A percentile compares a stretch with the other conserved stretches of the same genome.
Conservation (phyloP, 2,888 invertebrate species). For the Mystacides longicornis region DNA sequence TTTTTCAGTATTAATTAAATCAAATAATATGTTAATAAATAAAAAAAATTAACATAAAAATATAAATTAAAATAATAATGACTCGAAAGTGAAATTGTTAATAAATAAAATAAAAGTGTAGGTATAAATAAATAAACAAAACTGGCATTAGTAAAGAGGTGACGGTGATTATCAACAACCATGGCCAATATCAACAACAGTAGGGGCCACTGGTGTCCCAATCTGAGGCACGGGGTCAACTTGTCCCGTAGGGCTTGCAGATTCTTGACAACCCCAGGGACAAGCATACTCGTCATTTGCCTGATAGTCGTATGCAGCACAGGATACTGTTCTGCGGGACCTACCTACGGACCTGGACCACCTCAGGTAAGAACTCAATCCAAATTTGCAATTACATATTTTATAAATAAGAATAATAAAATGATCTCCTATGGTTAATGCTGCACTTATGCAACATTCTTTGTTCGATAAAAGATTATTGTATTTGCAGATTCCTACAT, state of each 20-base stretch:
- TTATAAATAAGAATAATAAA: no score
- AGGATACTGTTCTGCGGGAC: conserved; percentile 27
- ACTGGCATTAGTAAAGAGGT: conserved; percentile 11
- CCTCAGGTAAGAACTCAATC: conserved; percentile 22
- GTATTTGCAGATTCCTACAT: no score
- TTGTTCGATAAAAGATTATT: no score
- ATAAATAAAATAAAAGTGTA: no score
- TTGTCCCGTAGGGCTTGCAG: conserved; percentile 63
- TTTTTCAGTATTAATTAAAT: neutral
- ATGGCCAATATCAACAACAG: conserved; percentile 8
- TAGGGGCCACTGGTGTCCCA: conserved; percentile 13
- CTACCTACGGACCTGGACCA: conserved; percentile 29
- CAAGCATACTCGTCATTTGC: conserved; percentile 21
- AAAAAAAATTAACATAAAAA: neutral
- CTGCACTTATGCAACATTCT: no score
- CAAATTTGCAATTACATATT: no score
- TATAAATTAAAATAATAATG: no score
- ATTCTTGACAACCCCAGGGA: conserved; percentile 28
- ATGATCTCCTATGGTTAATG: no score
- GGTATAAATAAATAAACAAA: no score
- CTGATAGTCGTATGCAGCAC: neutral
- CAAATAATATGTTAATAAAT: neutral
- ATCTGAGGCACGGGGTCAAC: conserved; percentile 59
- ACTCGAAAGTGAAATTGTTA: no score
- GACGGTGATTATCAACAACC: neutral